phyloP scores from a whole-genome alignment of 1,140 invertebrate species.

The Anastatus disparis region DNA sequence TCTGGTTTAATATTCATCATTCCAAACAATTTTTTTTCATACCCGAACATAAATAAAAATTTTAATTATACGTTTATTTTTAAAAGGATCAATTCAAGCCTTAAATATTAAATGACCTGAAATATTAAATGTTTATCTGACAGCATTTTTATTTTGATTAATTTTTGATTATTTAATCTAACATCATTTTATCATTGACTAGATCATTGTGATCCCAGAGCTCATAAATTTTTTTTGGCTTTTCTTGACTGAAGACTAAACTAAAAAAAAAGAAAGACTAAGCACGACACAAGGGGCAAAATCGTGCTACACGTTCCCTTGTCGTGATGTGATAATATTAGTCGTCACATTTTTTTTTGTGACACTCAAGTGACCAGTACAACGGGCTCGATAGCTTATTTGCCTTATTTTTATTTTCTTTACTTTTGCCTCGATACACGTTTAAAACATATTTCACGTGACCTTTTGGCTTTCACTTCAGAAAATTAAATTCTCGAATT shows the following conservation, averaged over 20 bases:
- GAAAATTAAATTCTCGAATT: conserved; percentile 12
- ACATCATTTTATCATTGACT: conserved; percentile 35
- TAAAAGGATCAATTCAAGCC: no score
- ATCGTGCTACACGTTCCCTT: conserved; percentile 49
- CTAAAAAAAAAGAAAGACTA: no score
- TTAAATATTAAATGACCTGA: no score
- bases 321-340: conserved; percentile 51
- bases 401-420: not conserved
- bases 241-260: no score
- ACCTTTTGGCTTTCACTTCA: not conserved
- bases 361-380: conserved; percentile 17
- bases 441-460: not conserved
- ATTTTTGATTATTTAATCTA: not conserved
- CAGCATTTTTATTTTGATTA: not conserved
- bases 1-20: no score
- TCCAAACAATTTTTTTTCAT: no score
- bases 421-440: not conserved
- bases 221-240: conserved; percentile 33
- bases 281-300: not conserved
- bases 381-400: not conserved
- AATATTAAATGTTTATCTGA: not conserved
- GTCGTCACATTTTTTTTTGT: conserved; percentile 44
- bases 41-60: no score
- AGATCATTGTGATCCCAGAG: conserved; percentile 22
- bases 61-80: no score